Evolutionary conservation across 2,888 invertebrate species (phyloP), one percentile per base, ranked within the genome.

Genomic region (Hydriomena furcata): DNA sequence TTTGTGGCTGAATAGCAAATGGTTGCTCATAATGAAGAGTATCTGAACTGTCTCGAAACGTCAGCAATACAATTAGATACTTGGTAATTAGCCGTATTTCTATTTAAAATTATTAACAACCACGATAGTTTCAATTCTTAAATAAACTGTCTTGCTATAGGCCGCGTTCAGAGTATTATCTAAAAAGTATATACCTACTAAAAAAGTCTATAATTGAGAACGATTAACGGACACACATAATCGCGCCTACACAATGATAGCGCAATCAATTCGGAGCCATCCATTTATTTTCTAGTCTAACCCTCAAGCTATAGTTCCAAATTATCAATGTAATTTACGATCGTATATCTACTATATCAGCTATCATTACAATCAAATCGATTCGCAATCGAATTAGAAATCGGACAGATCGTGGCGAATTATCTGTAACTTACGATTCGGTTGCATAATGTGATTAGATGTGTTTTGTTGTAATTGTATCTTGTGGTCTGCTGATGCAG

Each of bases 311-410:
- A 46, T 17, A 38, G 32, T 34, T 43, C 54, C 45, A 34, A 54
- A 54, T 54, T 34, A 54, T 45, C 42, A 21, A 32, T 24, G 31
- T 52, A 37, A 52, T 55, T 52, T 51, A 55, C 49, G 50, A 50
- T 44, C 44, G 48, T 30, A 55, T 37, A 55, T 42, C 54, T 41
- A 41, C 54, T 51, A 52, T 55, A 37, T 31, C 40, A 31, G 51
- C 66, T 67, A 73, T 77, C 73, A 71, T 71, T 76, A 72, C 71
- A 73, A 73, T 75, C 70, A 73, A 71, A 73, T 75, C 70, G 73
- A 70, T 75, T 71, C 70, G 72, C 71, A 74, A 75, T 76, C 75
- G 79, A 74, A 82, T 77, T 80, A 79, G 80, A 82, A 82, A 82
- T 81, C 78, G 69, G 67, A 71, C 69, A 66, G 68, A 73, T 78